Evolutionary conservation across 1,140 invertebrate species (phyloP).

Genomic region (Radopholus similis): DNA sequence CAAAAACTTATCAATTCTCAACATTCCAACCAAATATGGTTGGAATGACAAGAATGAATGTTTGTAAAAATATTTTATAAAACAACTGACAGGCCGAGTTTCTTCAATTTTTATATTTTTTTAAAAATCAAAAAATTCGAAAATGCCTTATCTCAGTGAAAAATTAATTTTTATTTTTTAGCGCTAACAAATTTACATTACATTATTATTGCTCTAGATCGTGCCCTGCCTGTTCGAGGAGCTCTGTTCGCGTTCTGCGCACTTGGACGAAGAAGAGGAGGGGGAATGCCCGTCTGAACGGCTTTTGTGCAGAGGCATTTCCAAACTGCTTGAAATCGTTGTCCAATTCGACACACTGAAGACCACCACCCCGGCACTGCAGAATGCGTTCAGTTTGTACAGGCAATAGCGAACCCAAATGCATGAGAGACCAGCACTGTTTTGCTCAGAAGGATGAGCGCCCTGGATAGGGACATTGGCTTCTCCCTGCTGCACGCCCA

Average conservation of each 20-base stretch:
- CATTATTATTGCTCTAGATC: not conserved
- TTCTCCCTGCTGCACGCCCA: not conserved
- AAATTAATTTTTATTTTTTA: too few relatives aligned
- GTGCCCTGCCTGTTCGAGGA: slow-evolving; percentile 17
- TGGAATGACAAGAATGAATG: not conserved
- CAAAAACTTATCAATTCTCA: too few relatives aligned
- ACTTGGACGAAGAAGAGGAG: slow-evolving; percentile 1
- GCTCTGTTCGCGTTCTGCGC: not conserved
- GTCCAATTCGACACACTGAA: slow-evolving; percentile 12
- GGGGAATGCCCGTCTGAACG: not conserved
- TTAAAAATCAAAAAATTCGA: not conserved
- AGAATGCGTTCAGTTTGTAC: slow-evolving; percentile 14
- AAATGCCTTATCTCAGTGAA: not conserved
- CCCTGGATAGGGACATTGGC: not conserved
- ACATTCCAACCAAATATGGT: too few relatives aligned
- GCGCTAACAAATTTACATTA: not conserved
- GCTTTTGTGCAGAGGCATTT: slow-evolving; percentile 1
- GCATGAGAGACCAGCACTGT: not conserved
- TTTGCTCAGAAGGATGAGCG: slow-evolving; percentile 8
- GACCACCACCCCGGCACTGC: not conserved
- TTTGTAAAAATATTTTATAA: not conserved
- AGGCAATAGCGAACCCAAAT: not conserved
- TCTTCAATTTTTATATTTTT: too few relatives aligned
- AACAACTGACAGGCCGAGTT: not conserved
- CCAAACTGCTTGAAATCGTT: not conserved